These are phyloP conservation scores for Heliconius ethilla DNA, from an alignment of 2,888 invertebrate genomes.

Conservation along the genomic window DNA sequence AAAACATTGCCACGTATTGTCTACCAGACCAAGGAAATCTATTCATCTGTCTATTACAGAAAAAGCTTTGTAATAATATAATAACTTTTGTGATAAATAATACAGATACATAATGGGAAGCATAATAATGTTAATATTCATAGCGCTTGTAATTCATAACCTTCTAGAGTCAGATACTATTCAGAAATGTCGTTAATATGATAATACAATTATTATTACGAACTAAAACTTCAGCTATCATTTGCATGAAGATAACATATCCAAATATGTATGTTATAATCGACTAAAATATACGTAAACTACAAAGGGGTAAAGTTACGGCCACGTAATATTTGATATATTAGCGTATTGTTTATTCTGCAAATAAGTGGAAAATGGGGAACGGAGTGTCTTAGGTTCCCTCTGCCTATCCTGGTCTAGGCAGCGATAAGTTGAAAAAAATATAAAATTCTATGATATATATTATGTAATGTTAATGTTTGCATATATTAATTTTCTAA, in stretches of 20 bases:
- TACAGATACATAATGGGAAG: neutral
- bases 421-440: no score
- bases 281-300: neutral
- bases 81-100: neutral
- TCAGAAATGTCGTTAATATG: constrained; percentile 18
- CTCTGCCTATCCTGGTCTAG: no score
- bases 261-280: neutral
- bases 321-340: no score
- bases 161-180: neutral
- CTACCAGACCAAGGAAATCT: neutral
- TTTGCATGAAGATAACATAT: constrained; percentile 16
- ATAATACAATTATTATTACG: constrained; percentile 3
- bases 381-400: no score
- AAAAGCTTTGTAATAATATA: neutral
- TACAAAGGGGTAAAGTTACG: neutral
- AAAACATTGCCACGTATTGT: neutral
- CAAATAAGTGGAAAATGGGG: neutral
- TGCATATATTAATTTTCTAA: neutral
- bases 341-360: neutral
- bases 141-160: constrained; percentile 11
- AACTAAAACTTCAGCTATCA: neutral
- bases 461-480: neutral
- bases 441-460: no score
- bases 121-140: constrained; percentile 23
- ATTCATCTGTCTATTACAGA: neutral